Evolutionary conservation across 2,888 invertebrate species (phyloP), one percentile per base, ranked within the genome.

Genomic region (Diarsia rubi): DNA sequence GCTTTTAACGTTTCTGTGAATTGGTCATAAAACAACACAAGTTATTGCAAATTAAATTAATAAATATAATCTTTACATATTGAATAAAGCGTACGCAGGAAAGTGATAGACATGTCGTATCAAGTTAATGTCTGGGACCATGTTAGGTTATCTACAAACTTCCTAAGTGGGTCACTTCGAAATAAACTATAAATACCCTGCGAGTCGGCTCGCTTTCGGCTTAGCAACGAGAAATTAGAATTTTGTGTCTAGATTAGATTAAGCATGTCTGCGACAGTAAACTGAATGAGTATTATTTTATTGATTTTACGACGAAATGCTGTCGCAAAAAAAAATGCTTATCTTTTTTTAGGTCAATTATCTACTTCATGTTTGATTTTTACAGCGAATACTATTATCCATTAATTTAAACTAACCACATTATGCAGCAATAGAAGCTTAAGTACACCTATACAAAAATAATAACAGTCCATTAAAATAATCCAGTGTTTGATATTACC

Each of bases 51-150:
- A 76, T 45, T 57, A 68, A n/a, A n/a, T n/a, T n/a, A n/a, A n/a
- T n/a, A n/a, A n/a, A n/a, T n/a, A 68, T 82, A 49, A 57, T 52
- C 31, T 47, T 69, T 54, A 60, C 24, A 64, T 57, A 70, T 71
- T 69, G 70, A 63, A 64, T 52, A 75, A 70, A 75, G 64, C 64
- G 21, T 47, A 71, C 76, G 66, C 77, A 86, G 85, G 86, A 89
- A 90, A 89, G 83, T 88, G 89, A 87, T 87, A 86, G 90, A 87
- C 87, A 77, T 81, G 85, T 77, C 78, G 73, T 86, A 88, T 88
- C 90, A 87, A 85, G 90, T 88, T 90, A 89, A 86, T 67, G 75
- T 71, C 73, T 81, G 79, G 79, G 86, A 88, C 82, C 82, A 72
- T 82, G 75, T 81, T 84, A 86, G 89, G 88, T 90, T 90, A 90